Conservation (phyloP, 1,140 invertebrate genomes). For the Halictus rubicundus region DNA sequence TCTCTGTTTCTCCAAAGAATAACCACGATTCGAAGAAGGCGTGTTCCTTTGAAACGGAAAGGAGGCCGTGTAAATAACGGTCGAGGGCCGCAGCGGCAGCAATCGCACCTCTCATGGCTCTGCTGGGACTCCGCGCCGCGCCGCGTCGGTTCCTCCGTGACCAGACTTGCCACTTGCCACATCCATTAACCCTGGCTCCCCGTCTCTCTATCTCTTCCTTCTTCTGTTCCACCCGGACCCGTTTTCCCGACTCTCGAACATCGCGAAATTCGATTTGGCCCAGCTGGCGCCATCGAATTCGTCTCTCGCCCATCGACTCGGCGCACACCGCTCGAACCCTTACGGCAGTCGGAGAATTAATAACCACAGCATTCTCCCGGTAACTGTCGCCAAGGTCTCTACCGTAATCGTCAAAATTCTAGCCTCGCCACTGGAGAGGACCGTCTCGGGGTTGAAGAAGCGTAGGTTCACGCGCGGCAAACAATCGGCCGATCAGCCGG, state of each 20-base stretch:
- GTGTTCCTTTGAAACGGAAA: slow-evolving; percentile 54
- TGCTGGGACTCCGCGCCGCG: slow-evolving; percentile 31
- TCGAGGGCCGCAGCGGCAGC: not conserved
- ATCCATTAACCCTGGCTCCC: slow-evolving; percentile 40
- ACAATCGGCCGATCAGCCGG: slow-evolving; percentile 57
- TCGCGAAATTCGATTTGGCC: not conserved
- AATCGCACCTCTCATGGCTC: slow-evolving; percentile 53
- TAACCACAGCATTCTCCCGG: too few species aligned
- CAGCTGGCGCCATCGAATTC: not conserved
- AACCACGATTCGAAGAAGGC: slow-evolving; percentile 36
- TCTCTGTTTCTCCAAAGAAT: slow-evolving; percentile 29
- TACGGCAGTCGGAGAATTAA: too few species aligned
- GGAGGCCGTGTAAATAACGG: slow-evolving; percentile 64
- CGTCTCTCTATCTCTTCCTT: not conserved
- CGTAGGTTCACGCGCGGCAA: slow-evolving; percentile 40
- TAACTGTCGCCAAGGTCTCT: too few species aligned
- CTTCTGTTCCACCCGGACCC: too few species aligned
- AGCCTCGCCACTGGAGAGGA: too few species aligned
- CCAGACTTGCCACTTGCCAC: slow-evolving; percentile 23
- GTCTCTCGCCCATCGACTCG: not conserved
- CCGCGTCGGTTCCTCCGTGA: slow-evolving; percentile 14
- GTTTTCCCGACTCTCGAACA: not conserved
- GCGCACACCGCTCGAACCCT: not conserved
- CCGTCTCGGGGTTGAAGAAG: too few species aligned
- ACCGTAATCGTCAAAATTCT: too few species aligned